Evolutionary conservation across 2,113 vertebrate species (phyloP).

Genomic region (Mustela nigripes): DNA sequence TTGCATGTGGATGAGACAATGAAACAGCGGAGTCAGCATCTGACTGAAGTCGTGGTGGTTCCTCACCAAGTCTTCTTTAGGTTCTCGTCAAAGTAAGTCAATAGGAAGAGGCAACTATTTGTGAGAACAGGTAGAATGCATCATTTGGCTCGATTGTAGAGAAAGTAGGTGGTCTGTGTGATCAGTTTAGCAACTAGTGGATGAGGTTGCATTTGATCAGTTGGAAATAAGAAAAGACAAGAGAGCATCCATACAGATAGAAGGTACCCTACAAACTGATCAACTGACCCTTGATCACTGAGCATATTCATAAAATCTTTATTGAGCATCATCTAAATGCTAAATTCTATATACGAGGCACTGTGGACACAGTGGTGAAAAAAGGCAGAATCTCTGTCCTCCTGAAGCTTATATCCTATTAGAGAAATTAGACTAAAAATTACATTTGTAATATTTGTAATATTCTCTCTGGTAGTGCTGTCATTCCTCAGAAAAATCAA

Average conservation of each 20-base stretch:
- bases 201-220: not conserved
- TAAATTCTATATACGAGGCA: not conserved
- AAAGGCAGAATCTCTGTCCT: not conserved
- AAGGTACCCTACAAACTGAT: not conserved
- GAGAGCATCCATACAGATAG: not conserved
- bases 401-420: not conserved
- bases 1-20: not conserved
- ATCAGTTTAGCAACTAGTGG: not conserved
- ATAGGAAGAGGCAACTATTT: not conserved
- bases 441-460: not conserved
- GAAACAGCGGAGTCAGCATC: not conserved
- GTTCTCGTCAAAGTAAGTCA: slow-evolving; percentile 4
- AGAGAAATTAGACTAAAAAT: not conserved
- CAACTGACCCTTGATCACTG: not conserved
- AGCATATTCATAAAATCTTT: not conserved
- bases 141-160: not conserved
- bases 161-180: not conserved
- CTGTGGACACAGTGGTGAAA: not conserved
- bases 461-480: not conserved
- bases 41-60: not conserved
- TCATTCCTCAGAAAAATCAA: slow-evolving; percentile 4
- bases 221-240: not conserved
- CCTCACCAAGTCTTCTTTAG: not conserved
- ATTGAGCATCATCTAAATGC: not conserved
- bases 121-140: not conserved